A percentile compares a stretch with the other conserved stretches of the same genome.
phyloP scores from a whole-genome alignment of 2,113 vertebrate genomes.

The Lethenteron reissneri region DNA sequence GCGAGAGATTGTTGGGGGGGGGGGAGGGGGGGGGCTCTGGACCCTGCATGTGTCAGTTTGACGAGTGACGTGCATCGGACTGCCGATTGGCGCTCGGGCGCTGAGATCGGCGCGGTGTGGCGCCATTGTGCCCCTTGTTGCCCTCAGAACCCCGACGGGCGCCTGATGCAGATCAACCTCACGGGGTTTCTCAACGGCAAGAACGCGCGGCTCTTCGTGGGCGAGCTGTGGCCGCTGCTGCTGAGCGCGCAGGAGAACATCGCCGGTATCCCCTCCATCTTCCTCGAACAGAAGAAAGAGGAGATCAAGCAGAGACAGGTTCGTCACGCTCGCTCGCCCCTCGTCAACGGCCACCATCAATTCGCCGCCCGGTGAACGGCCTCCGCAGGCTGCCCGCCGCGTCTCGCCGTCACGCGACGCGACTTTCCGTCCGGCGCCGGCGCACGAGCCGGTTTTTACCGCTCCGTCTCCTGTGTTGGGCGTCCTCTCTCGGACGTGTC shows the following conservation, averaged over 20 bases:
- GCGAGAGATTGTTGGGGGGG: too few relatives aligned
- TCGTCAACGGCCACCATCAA: neutral
- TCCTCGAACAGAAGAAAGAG: conserved; percentile 96
- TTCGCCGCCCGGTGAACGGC: conserved; percentile 10
- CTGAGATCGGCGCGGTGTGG: too few relatives aligned
- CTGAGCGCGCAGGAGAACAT: conserved; percentile 97
- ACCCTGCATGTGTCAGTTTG: too few relatives aligned
- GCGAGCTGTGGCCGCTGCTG: conserved; percentile 86
- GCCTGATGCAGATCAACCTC: conserved; percentile 99
- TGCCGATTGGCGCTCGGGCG: too few relatives aligned
- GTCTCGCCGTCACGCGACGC: neutral
- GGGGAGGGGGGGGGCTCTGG: too few relatives aligned
- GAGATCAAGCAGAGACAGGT: conserved; percentile 98
- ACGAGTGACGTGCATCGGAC: too few relatives aligned
- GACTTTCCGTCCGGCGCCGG: too few relatives aligned
- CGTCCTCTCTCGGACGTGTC: neutral
- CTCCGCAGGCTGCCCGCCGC: neutral
- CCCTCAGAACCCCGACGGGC: conserved; percentile 94
- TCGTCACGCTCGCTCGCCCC: neutral
- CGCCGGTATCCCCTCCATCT: conserved; percentile 85
- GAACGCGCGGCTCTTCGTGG: conserved; percentile 98
- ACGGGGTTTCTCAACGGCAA: conserved; percentile 98
- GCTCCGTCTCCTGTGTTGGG: neutral
- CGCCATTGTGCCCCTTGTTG: conserved; percentile 42
- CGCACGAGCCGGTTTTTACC: neutral